Conservation (phyloP, 2,797 vertebrate species). For the Sebastiscus tertius region DNA sequence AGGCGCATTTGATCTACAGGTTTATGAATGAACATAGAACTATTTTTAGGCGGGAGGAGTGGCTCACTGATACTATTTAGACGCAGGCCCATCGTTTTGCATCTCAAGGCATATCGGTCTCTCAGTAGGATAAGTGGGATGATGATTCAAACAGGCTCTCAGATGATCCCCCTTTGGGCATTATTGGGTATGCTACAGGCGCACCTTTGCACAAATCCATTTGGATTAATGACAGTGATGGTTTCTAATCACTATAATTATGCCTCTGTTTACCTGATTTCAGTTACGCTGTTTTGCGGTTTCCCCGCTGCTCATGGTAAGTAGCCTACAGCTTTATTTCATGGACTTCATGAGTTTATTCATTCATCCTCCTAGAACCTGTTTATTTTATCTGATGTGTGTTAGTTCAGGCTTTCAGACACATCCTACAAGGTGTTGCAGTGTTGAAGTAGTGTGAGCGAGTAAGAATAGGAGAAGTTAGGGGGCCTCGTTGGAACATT, state of each 20-base stretch:
- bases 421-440: no score
- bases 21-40: not conserved
- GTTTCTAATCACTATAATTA: not conserved
- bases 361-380: not conserved
- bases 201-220: not conserved
- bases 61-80: not conserved
- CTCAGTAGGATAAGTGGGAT: not conserved
- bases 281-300: not conserved
- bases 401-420: no score
- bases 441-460: not conserved
- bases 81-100: not conserved
- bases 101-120: not conserved
- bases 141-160: not conserved
- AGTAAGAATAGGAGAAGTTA: not conserved
- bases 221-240: not conserved
- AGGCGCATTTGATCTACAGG: not conserved
- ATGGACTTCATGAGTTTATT: not conserved
- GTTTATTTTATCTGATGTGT: not conserved
- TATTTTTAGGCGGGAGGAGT: not conserved
- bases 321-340: not conserved
- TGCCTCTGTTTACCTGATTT: not conserved
- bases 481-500: no score
- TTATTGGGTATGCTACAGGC: not conserved
- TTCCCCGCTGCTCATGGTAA: not conserved
- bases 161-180: not conserved